Evolutionary conservation across 2,888 invertebrate species (phyloP), one percentile per base, ranked within the genome.

Genomic region (Drosophila mimica): DNA sequence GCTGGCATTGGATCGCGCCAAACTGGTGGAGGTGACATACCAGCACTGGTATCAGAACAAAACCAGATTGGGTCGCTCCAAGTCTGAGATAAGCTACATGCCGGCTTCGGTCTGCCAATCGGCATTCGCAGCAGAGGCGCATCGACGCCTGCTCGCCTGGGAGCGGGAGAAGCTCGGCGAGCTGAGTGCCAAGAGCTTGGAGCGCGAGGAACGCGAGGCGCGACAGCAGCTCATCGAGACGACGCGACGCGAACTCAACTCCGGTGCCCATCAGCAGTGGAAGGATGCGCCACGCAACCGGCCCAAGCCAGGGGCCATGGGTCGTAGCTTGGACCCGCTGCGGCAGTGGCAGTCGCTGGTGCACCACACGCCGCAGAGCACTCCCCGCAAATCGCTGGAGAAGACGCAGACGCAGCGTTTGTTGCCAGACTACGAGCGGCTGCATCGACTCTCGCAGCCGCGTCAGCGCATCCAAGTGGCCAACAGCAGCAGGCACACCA

Each of bases 301-400:
- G 68, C 92, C 92, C 3, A 91, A 91, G 30, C 92, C 92, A 3
- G 92, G 92, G 49, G 92, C 92, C 6, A 81, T 92, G 30, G 92
- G 92, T 43, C 77, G 81, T 43, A 92, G 92, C 8, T 64, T 92
- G 20, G 82, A 90, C 53, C 91, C 92, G 8, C 73, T 92, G 51
- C 91, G 90, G 38, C 85, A 90, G 51, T 92, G 92, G 92, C 70
- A 71, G 3, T 17, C 79, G 25, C 5, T 60, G 28, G 15, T 34
- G 51, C 25, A 25, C 33, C 7, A 25, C 7, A 28, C 28, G 0
- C 11, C 54, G 2, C n/a, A 11, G 3, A 11, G 1, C 6, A 38
- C 7, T 15, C 4, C 56, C 28, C 4, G 5, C 1, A 31, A 31
- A 31, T 0, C 51, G 4, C 0, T 8, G 25, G 4, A 9, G 0